phyloP scores from a whole-genome alignment of 2,113 vertebrate species.

The Cynocephalus volans region DNA sequence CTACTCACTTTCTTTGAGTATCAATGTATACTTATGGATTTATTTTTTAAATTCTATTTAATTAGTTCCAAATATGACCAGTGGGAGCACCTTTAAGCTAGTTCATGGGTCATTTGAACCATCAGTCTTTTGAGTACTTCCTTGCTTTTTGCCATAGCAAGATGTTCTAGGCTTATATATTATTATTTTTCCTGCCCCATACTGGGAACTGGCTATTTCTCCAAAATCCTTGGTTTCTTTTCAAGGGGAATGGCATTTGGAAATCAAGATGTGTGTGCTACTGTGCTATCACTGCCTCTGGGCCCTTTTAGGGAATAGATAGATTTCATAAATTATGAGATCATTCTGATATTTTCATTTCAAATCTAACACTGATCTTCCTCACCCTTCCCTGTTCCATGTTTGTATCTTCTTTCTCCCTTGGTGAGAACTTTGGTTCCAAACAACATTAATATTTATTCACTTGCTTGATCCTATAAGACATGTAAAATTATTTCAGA shows the following conservation, averaged over 20 bases:
- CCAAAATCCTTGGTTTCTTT: background rate
- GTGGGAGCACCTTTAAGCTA: background rate
- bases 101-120: background rate
- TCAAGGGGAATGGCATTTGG: background rate
- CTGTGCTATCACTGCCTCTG: background rate
- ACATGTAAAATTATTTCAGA: slow-evolving; percentile 17
- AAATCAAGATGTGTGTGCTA: slow-evolving; percentile 11
- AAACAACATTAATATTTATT: background rate
- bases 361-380: background rate
- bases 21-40: background rate
- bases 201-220: background rate
- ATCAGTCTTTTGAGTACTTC: background rate
- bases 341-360: slow-evolving; percentile 1
- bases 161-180: background rate
- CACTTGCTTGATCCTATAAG: background rate
- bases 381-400: background rate
- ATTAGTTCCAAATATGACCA: background rate
- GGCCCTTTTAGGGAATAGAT: background rate
- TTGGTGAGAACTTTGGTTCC: slow-evolving; percentile 1
- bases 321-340: background rate
- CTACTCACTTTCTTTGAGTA: background rate
- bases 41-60: background rate
- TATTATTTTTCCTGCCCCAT: background rate
- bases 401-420: background rate
- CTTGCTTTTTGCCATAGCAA: background rate